Evolutionary conservation across 2,797 vertebrate species (phyloP).

Genomic region (Heliangelus exortis): DNA sequence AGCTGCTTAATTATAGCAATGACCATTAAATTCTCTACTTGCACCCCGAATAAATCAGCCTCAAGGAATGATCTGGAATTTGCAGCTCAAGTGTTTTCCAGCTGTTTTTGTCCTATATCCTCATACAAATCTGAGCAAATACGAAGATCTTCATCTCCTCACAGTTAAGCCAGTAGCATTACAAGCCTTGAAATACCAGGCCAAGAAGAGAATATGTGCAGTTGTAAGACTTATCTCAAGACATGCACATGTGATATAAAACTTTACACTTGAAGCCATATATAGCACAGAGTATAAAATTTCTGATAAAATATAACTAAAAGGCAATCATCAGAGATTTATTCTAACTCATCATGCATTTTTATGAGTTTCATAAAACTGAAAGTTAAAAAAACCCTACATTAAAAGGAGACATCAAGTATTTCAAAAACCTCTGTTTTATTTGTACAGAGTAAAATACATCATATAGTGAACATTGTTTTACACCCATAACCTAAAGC

Average conservation of each 20-base stretch:
- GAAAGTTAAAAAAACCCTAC: neutral
- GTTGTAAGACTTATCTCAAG: neutral
- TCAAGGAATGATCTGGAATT: neutral
- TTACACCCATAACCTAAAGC: slow-evolving; percentile 73
- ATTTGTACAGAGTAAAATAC: slow-evolving; percentile 83
- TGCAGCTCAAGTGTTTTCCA: neutral
- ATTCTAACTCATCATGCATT: neutral
- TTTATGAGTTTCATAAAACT: neutral
- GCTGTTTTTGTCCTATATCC: neutral
- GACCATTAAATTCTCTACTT: neutral
- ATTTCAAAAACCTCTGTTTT: slow-evolving; percentile 83
- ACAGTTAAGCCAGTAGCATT: neutral
- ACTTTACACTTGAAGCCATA: neutral
- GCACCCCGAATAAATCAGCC: neutral
- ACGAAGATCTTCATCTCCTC: neutral
- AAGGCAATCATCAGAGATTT: neutral
- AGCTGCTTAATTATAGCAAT: neutral
- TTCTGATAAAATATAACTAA: neutral
- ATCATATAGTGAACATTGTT: slow-evolving; percentile 80
- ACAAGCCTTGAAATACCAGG: neutral
- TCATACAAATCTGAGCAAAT: neutral
- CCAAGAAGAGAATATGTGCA: neutral
- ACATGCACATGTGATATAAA: neutral
- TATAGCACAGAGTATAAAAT: neutral
- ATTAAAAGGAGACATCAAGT: slow-evolving; percentile 43